A percentile compares a stretch with the other conserved stretches of the same genome.
These are phyloP conservation scores for Rostratula benghalensis DNA, from an alignment of 2,113 vertebrate species.

Conservation along the genomic window DNA sequence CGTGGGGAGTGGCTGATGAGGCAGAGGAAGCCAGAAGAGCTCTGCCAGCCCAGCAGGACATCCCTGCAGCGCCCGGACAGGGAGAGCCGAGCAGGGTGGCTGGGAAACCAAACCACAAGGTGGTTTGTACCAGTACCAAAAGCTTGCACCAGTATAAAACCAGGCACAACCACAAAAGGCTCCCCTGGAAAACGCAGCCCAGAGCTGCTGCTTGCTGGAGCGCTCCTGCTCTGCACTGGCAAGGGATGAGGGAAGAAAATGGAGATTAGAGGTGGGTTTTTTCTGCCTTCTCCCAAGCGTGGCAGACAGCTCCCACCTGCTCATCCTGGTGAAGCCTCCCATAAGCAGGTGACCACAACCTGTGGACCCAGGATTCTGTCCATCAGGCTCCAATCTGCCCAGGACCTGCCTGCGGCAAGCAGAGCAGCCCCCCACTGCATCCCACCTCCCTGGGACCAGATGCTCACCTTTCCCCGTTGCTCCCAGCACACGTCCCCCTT, in stretches of 20 bases:
- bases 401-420: background rate
- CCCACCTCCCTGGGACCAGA: background rate
- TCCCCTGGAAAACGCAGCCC: background rate
- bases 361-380: background rate
- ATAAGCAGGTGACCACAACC: background rate
- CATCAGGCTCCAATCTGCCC: rapidly evolving
- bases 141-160: background rate
- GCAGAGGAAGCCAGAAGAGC: background rate
- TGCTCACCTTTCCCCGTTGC: background rate
- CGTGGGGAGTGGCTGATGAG: background rate
- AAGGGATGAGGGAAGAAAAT: background rate
- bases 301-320: background rate
- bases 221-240: background rate
- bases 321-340: background rate
- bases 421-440: background rate
- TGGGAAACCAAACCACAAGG: rapidly evolving
- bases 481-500: background rate
- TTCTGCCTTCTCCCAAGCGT: background rate
- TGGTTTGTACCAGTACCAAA: background rate
- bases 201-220: background rate
- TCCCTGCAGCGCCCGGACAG: background rate
- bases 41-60: background rate
- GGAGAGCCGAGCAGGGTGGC: background rate
- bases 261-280: background rate
- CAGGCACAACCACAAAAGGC: background rate